Conservation (phyloP, 2,888 invertebrate genomes). For the Trichopria drosophilae region DNA sequence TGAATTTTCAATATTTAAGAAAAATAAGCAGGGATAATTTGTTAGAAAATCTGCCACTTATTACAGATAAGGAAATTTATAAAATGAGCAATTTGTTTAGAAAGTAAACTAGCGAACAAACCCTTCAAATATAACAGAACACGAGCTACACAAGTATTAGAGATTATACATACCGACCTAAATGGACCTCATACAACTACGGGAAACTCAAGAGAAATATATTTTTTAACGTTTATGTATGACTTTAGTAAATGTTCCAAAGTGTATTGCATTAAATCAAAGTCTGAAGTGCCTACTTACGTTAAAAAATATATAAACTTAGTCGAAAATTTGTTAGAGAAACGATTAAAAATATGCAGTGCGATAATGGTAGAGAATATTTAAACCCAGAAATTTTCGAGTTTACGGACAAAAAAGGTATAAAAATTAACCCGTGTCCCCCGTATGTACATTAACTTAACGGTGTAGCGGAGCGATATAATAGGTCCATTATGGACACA, state of each 20-base stretch:
- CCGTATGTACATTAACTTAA: slow-evolving; percentile 27
- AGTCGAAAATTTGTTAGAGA: slow-evolving; percentile 17
- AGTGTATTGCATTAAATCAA: slow-evolving; percentile 32
- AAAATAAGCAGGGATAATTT: too few species aligned
- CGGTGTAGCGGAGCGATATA: slow-evolving; percentile 24
- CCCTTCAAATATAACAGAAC: too few species aligned
- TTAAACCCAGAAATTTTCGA: slow-evolving; percentile 11
- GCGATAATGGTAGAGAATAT: slow-evolving; percentile 23
- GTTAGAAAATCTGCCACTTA: too few species aligned
- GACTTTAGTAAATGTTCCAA: slow-evolving; percentile 31
- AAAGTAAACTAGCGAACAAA: too few species aligned
- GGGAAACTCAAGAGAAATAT: slow-evolving; percentile 29
- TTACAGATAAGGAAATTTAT: too few species aligned
- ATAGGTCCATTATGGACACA: slow-evolving; percentile 31
- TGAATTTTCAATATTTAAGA: too few species aligned
- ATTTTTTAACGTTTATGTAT: slow-evolving; percentile 32
- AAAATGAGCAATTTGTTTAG: too few species aligned
- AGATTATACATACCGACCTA: slow-evolving; percentile 21
- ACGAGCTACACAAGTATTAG: too few species aligned
- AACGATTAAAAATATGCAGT: slow-evolving; percentile 14
- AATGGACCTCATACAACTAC: slow-evolving; percentile 18
- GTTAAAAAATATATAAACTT: slow-evolving; percentile 22
- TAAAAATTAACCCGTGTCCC: slow-evolving; percentile 28
- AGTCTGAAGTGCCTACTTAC: slow-evolving; percentile 27
- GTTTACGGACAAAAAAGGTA: slow-evolving; percentile 16